phyloP scores from a whole-genome alignment of 1,140 invertebrate genomes.

The Eumaeus atala region DNA sequence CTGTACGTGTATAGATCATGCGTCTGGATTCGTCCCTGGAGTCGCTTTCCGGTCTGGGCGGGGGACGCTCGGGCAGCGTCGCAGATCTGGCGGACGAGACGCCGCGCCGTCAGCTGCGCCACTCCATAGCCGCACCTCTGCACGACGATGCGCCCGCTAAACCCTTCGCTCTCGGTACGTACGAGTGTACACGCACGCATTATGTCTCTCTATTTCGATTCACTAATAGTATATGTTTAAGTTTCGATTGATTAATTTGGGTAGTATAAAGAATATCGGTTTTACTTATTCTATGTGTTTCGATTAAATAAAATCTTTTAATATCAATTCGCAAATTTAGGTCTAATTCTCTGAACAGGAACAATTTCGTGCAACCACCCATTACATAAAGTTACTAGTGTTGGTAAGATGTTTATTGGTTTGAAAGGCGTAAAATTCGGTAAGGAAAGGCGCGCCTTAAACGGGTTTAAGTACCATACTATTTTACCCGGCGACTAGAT shows the following conservation, averaged over 20 bases:
- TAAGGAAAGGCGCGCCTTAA: no score
- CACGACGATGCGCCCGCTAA: slow-evolving; percentile 78
- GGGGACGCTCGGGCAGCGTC: slow-evolving; percentile 87
- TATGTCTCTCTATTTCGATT: neutral
- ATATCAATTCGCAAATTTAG: no score
- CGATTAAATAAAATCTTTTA: no score
- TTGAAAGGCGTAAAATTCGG: no score
- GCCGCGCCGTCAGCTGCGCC: slow-evolving; percentile 47
- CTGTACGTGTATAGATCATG: slow-evolving; percentile 77
- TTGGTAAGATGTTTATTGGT: no score
- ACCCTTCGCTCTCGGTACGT: slow-evolving; percentile 87
- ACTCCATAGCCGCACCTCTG: slow-evolving; percentile 72
- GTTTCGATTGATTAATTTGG: neutral
- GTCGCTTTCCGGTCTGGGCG: slow-evolving; percentile 76
- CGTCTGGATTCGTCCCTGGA: slow-evolving; percentile 85
- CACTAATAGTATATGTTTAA: no score
- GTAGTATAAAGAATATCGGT: neutral
- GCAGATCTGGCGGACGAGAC: slow-evolving; percentile 83
- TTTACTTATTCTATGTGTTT: no score
- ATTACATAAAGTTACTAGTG: no score
- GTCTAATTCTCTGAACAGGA: no score
- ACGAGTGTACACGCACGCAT: neutral
- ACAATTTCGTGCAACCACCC: no score
- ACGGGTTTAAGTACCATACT: no score
- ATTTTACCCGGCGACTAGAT: no score